Base-by-base conservation (phyloP, 1,140 invertebrate species). In the Micrasema minimum region DNA sequence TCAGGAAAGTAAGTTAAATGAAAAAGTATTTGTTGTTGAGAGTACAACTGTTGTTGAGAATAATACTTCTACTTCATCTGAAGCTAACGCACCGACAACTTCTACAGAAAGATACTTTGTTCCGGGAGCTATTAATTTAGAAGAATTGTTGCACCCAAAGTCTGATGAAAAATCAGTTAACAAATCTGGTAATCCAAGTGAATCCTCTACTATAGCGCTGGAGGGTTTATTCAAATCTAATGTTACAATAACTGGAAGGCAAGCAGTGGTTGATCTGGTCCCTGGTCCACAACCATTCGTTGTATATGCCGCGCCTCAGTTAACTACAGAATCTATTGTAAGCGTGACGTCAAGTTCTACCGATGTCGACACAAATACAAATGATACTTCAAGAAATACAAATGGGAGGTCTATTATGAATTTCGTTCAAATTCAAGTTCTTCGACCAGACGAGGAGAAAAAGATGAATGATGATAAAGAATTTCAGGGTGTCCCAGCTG, bases 181-280 rank as follows among this genome's bases (percentile, higher is more conserved):
- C n/a, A 74, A 76, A 9, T 77, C 82, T 43, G 26, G 26, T n/a
- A 31, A 55, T 55, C 55, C 55, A 9, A 41, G 20, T 18, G 86
- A 90, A 78, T 85, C 86, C 1, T 89, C 88, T 0, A 90, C 88
- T 5, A 86, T 90, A 69, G 80, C 88, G 26, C 77, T 90, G 71
- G 88, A 90, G 79, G 87, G 83, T 4, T 77, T 90, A 18, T 90
- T 90, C 74, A 85, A 87, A 77, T 84, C 84, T 7, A 46, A 64
- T 46, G 59, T 23, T 1, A 59, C 67, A 41, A 67, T 51, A 10
- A 50, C 65, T 14, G 72, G 77, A 14, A 77, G 72, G 75, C 78
- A 80, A 77, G 61, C 77, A 3, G 75, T n/a, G 38, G 72, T 14
- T 14, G 41, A 35, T 41, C 46, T 51, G n/a, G 74, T 74, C 43